Evolutionary conservation across 2,888 invertebrate species (phyloP), one percentile per base, ranked within the genome.

Genomic region (Formica aserva): DNA sequence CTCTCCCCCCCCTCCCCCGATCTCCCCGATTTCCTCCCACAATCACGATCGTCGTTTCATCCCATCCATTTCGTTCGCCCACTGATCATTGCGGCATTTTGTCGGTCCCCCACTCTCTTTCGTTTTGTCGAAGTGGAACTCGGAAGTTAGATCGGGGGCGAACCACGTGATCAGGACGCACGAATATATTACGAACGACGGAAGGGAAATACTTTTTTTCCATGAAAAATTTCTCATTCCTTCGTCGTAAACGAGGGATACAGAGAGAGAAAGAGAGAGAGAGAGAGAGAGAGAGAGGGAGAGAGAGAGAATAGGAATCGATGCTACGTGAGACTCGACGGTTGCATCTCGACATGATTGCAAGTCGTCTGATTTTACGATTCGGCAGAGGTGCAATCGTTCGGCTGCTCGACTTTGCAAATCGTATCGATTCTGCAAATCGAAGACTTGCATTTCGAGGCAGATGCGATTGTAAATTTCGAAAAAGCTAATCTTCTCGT

Each of bases 171-270:
- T 85, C 81, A 81, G 88, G 76, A 85, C 83, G 86, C 87, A 66
- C 88, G 91, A 91, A 91, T 91, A 89, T 88, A 89, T 91, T 91
- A 91, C 87, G 85, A 78, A 69, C 65, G 84, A 75, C 82, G 86
- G 81, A 76, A 84, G 88, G 82, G 89, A 85, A 82, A 38, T 48
- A 22, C 66, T 71, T 63, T 67, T 63, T 76, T 72, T 74, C 22
- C 45, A 22, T 82, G 48, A 74, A 60, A 84, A 82, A 72, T 76
- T 76, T 45, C 45, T 38, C 13, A 32, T 62, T 60, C 26, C 22
- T 13, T 57, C 35, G 45, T 60, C 45, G 48, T 60, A 76, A 63
- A 41, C 11, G 8, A 65, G 38, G 26, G 45, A 65, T 13, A 11
- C 26, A 35, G 35, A 22, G 65, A 2, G 32, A n/a, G 41, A n/a